Evolutionary conservation across 2,888 invertebrate genomes (phyloP).

Genomic region (Spicauda simplicius): DNA sequence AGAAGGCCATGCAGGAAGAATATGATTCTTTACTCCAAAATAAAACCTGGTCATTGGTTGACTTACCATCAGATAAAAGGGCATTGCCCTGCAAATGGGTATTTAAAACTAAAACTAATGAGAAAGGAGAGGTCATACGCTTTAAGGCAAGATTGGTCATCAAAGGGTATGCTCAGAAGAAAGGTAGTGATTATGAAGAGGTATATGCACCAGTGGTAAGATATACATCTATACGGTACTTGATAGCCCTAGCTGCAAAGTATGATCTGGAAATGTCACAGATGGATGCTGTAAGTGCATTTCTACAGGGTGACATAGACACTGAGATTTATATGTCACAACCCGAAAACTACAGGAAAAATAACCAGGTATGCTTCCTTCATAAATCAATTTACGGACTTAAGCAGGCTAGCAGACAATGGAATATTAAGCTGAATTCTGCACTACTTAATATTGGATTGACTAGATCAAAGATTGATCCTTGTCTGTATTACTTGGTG

Average conservation of each 20-base stretch:
- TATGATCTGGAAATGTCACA: conserved; percentile 36
- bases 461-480: no score
- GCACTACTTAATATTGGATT: conserved; percentile 35
- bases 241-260: conserved; percentile 38
- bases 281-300: conserved; percentile 43
- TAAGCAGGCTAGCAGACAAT: conserved; percentile 39
- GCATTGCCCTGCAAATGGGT: no score
- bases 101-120: background rate
- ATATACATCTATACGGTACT: conserved; percentile 40
- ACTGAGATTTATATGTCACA: no score
- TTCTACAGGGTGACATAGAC: no score
- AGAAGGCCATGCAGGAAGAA: conserved; percentile 37
- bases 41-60: no score
- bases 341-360: conserved; percentile 25
- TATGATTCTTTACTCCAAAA: no score
- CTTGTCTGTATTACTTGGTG: no score
- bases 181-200: conserved; percentile 40
- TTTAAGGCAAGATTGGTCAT: conserved; percentile 44
- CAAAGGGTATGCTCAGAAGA: conserved; percentile 43
- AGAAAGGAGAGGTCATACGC: conserved; percentile 14
- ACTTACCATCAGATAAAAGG: no score
- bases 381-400: conserved; percentile 39
- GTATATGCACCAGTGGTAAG: conserved; percentile 44
- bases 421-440: conserved; percentile 38
- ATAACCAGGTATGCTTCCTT: conserved; percentile 31